Evolutionary conservation across 2,888 invertebrate genomes (phyloP), one percentile per base, ranked within the genome.

Genomic region (Drosophila meridiana): DNA sequence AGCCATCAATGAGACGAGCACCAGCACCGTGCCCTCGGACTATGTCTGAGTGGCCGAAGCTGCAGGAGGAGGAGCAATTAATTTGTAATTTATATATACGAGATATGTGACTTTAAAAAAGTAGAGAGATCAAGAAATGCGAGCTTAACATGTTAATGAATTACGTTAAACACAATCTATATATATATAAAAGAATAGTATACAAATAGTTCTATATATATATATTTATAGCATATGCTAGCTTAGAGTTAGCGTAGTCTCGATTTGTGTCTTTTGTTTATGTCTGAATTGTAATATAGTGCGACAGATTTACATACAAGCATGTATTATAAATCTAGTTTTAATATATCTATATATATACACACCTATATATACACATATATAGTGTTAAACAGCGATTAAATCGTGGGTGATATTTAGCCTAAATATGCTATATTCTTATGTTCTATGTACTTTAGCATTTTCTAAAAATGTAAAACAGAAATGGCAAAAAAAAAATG

Each of bases 1-100:
- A 48, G 94, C 94, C 62, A 95, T 95, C 78, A 94, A 94, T 90
- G 95, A 95, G 92, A 94, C 94, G 77, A 93, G 93, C 77, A 94
- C 93, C 81, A 94, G 93, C 84, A 94, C 94, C 76, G 93, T 93
- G 83, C 95, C 95, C 81, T 95, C 95, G 50, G 95, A 95, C 90
- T 95, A 95, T 91, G 95, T 95, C 86, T 93, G 90, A 91, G 72
- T 61, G 56, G 80, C 38, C n/a, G 45, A 5, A 26, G 20, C 45
- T 26, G 36, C 2, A 11, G 55, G 1, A 38, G 30, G 11, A 56
- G 40, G 9, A 57, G 43, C 69, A 53, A 30, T 57, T 59, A 14
- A 66, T 55, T 52, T 64, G 55, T 76, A 62, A 82, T 74, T 73
- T 69, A 75, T 66, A 75, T 66, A 76, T 64, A 74, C 71, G 64